Evolutionary conservation across 2,888 invertebrate species (phyloP), one percentile per base, ranked within the genome.

Genomic region (Cantharis rufa): DNA sequence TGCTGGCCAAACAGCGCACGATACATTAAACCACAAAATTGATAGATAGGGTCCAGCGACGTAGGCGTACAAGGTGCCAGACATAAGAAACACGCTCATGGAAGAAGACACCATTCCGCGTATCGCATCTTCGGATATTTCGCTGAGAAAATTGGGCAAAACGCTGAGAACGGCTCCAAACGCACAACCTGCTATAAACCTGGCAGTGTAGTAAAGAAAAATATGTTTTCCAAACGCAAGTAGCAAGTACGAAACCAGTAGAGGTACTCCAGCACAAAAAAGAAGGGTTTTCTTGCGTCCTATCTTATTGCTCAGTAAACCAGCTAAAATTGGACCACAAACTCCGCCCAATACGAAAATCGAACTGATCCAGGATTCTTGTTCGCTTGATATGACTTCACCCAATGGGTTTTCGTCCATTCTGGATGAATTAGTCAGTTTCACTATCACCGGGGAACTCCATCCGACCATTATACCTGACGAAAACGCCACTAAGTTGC

Each of bases 261-360:
- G 48, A n/a, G 48, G 48, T n/a, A n/a, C 11, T 11, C 72, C 72
- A 16, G 15, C 15, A 18, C 90, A 86, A 9, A 94, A 84, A 9
- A 95, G 88, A 0, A 92, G 91, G 89, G 90, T 90, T 88, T 93
- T 94, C 18, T 72, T 72, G 15, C 94, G 89, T 0, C 94, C 94
- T 73, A 92, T 88, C 80, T 88, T 91, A 62, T 93, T 91, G 0
- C 93, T 91, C 2, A 91, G 86, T 13, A 90, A 90, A 15, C 94
- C 94, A 1, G 92, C 93, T 13, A 91, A 85, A 84, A 94, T 92
- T 0, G 94, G 93, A 1, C 94, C 94, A 87, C 89, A 74, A n/a
- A 89, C 86, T 1, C 90, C 89, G 3, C 91, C 91, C 62, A 90
- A 71, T 0, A 89, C 86, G 9, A 89, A 82, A 62, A 90, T 82